Conservation (phyloP, 2,888 invertebrate genomes). For the Congeria kusceri region DNA sequence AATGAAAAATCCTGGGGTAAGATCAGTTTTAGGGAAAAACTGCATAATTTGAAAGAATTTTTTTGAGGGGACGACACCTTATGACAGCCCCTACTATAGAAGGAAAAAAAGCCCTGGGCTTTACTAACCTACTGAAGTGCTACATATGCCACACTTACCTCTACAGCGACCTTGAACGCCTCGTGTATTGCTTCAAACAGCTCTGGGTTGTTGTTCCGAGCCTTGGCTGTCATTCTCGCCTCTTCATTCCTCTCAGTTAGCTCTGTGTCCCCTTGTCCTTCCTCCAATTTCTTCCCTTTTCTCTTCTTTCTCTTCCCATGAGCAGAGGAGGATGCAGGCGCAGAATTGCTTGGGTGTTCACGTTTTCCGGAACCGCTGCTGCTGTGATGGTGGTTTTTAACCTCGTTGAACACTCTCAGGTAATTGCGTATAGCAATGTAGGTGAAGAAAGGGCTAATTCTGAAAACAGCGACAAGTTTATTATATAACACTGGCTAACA, state of each 20-base stretch:
- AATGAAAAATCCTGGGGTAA: too few relatives aligned
- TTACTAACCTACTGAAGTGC: too few relatives aligned
- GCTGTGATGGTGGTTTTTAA: slow-evolving; percentile 17
- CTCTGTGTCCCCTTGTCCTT: slow-evolving; percentile 16
- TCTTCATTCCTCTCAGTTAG: slow-evolving; percentile 22
- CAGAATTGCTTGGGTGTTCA: slow-evolving; percentile 1
- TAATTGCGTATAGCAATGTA: slow-evolving; percentile 55
- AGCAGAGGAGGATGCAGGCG: not conserved
- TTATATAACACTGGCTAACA: too few relatives aligned
- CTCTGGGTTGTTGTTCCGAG: slow-evolving; percentile 52
- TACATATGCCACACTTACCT: slow-evolving; percentile 43
- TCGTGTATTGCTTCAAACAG: slow-evolving; percentile 48
- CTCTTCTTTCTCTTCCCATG: slow-evolving; percentile 62
- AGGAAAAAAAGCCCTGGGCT: too few relatives aligned
- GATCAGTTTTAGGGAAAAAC: too few relatives aligned
- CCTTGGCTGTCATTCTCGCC: slow-evolving; percentile 32
- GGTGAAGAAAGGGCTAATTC: slow-evolving; percentile 57
- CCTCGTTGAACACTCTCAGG: slow-evolving; percentile 44
- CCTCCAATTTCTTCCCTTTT: slow-evolving; percentile 18
- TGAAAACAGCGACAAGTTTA: slow-evolving; percentile 40
- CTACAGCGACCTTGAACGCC: slow-evolving; percentile 52
- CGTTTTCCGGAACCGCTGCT: slow-evolving; percentile 11
- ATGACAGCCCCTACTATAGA: too few relatives aligned
- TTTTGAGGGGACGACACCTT: too few relatives aligned
- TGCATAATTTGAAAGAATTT: too few relatives aligned